Percentiles rank a stretch among this genome's conserved stretches.
These are phyloP conservation scores for Pantherophis alleghaniensis DNA, from an alignment of 2,797 vertebrate species.

Conservation along the genomic window DNA sequence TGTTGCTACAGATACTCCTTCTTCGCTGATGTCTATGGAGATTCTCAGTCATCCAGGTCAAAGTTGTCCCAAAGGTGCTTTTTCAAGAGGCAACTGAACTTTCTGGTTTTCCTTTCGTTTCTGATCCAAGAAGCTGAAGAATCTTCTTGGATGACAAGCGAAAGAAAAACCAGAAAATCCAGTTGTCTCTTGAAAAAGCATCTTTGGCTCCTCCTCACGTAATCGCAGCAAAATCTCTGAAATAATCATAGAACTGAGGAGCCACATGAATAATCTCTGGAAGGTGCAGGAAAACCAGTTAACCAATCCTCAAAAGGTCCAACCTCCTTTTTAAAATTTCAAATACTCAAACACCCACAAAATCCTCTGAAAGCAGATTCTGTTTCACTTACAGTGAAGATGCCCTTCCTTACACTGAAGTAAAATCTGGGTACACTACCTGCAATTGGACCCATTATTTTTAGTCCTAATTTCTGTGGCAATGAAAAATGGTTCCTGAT, in stretches of 20 bases:
- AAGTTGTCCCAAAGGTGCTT: no score
- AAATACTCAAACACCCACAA: background rate
- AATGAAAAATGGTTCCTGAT: background rate
- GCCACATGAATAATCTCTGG: background rate
- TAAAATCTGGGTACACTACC: background rate
- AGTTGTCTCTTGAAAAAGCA: no score
- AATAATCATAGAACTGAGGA: background rate
- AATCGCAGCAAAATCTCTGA: background rate
- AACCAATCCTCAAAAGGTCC: background rate
- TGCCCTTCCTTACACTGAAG: background rate
- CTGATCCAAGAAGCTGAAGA: no score
- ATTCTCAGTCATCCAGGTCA: no score
- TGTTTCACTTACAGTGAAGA: background rate
- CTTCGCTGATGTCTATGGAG: background rate
- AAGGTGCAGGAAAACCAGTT: background rate
- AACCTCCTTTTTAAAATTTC: background rate
- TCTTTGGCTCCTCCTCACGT: no score
- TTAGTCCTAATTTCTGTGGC: background rate
- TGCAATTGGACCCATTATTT: background rate
- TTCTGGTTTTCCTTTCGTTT: no score
- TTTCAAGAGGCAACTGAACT: no score
- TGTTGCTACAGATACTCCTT: background rate
- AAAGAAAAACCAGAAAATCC: no score
- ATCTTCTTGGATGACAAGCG: no score
- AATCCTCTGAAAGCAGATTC: background rate